Conservation (phyloP, 1,140 invertebrate species). For the Aricia agestis region DNA sequence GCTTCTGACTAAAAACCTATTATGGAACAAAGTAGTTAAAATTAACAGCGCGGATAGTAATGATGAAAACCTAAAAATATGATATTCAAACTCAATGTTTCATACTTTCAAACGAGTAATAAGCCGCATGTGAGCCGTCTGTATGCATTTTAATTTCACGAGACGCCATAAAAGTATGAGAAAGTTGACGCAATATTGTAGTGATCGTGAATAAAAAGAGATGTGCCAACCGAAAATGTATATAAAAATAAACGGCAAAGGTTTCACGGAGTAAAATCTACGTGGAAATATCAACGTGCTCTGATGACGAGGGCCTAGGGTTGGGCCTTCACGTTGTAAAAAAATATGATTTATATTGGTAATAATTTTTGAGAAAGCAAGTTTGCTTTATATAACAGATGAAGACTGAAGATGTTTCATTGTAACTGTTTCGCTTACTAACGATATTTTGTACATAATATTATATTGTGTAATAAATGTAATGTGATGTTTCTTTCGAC, state of each 20-base stretch:
- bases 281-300: slow-evolving; percentile 72
- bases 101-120: slow-evolving; percentile 1
- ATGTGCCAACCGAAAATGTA: slow-evolving; percentile 67
- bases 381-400: no score
- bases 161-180: slow-evolving; percentile 25
- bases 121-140: background rate
- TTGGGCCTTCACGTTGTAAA: slow-evolving; percentile 25
- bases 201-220: slow-evolving; percentile 61
- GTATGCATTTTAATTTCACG: slow-evolving; percentile 21
- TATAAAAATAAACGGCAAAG: slow-evolving; percentile 72
- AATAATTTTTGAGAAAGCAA: slow-evolving; percentile 23
- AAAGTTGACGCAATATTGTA: slow-evolving; percentile 48
- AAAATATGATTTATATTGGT: background rate
- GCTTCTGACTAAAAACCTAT: no score
- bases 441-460: no score
- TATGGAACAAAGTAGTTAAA: no score
- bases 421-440: no score
- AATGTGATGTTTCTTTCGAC: no score
- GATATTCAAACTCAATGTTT: background rate
- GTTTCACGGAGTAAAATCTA: slow-evolving; percentile 73
- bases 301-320: slow-evolving; percentile 68
- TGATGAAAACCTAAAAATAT: background rate
- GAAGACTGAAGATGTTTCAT: no score
- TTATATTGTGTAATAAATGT: no score
- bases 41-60: background rate